Evolutionary conservation across 1,140 invertebrate genomes (phyloP).

Genomic region (Lepidotrigona ventralis): DNA sequence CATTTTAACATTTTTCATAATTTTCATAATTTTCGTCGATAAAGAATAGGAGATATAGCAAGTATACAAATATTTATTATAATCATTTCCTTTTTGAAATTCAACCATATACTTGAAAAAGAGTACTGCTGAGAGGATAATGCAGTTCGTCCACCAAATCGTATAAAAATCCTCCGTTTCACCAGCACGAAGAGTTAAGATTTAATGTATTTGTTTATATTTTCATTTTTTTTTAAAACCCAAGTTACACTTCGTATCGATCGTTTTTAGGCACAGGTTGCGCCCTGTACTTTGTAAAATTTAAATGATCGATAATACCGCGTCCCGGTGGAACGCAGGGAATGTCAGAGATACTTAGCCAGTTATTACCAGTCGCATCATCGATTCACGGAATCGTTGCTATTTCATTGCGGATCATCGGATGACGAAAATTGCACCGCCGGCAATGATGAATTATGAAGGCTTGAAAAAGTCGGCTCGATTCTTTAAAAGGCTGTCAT

Average conservation of each 20-base stretch:
- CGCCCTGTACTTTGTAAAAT: slow-evolving; percentile 28
- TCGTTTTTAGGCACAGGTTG: background rate
- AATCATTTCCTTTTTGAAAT: too few relatives aligned
- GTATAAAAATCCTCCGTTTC: background rate
- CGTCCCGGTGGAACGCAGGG: slow-evolving; percentile 14
- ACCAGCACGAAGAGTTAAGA: background rate
- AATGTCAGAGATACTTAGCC: slow-evolving; percentile 38
- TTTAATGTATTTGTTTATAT: background rate
- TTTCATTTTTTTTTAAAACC: background rate
- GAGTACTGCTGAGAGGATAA: too few relatives aligned
- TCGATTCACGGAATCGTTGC: background rate
- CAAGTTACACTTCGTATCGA: too few relatives aligned
- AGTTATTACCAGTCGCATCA: slow-evolving; percentile 1
- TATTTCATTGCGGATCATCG: slow-evolving; percentile 26
- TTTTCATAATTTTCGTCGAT: too few relatives aligned
- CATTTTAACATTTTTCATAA: too few relatives aligned
- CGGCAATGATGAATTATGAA: slow-evolving; percentile 34
- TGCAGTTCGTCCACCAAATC: background rate
- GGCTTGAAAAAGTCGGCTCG: background rate
- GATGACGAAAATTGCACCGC: slow-evolving; percentile 7
- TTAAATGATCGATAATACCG: slow-evolving; percentile 49
- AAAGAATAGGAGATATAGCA: too few relatives aligned
- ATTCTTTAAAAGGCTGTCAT: background rate
- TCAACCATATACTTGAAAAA: too few relatives aligned
- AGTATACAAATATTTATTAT: too few relatives aligned